Base-by-base conservation (phyloP, 1,140 invertebrate genomes). In the Melipona quadrifasciata region DNA sequence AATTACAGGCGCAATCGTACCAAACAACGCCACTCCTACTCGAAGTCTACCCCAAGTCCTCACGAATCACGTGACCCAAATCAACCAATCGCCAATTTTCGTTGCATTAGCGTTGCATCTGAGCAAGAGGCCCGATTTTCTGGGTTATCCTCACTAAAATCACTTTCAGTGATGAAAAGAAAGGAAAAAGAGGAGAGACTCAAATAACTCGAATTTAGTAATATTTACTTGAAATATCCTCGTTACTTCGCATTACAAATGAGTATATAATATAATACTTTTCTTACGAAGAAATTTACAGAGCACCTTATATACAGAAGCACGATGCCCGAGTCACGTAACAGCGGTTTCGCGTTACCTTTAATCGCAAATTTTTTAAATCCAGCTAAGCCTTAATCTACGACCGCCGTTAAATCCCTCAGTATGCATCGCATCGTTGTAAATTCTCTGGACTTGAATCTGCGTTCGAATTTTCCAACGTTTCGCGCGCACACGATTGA, bases 381-480 rank as follows among this genome's bases (percentile, higher is more conserved):
- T 82, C 72, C 27, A 27, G 21, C 24, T 21, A n/a, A 82, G 58
- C 24, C 39, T 24, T 67, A 75, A 75, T 67, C 75, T 82, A 67
- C 10, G 58, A 1, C 14, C 24, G 6, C 58, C 31, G 6, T 75
- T 75, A 67, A 82, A 82, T 67, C 21, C 14, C 21, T 1, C 5
- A 16, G 27, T 57, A 31, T n/a, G n/a, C n/a, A 47, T 39, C 10
- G 16, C 24, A 27, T 6, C 71, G 27, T 1, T 65, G 21, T 75
- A 82, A 82, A 75, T 75, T 31, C 8, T 24, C 8, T 8, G 39
- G 58, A 73, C 17, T 82, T 75, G 55, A 31, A 51, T 10, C n/a
- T 16, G 8, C 21, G 19, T 65, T n/a, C 5, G 11, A 57, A 39
- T 65, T 74, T 53, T n/a, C n/a, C 51, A 58, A 24, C 19, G 55